phyloP scores from a whole-genome alignment of 2,888 invertebrate species.

The Trimorus sp. region DNA sequence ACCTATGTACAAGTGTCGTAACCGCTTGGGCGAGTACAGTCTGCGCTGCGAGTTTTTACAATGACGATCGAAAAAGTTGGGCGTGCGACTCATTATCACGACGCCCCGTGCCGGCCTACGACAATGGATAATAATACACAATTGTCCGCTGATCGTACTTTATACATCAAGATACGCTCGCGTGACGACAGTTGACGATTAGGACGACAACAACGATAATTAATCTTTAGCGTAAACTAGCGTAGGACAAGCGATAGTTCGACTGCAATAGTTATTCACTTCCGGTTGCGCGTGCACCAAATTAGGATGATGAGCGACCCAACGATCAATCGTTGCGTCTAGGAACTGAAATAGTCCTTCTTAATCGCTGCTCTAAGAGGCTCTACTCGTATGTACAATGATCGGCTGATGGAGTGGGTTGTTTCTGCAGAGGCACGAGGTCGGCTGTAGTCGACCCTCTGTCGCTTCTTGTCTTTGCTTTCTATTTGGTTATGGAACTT shows the following conservation, averaged over 20 bases:
- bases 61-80: constrained; percentile 65
- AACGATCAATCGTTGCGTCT: too few relatives aligned
- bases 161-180: constrained; percentile 65
- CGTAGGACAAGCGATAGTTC: constrained; percentile 4
- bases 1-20: constrained; percentile 69
- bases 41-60: constrained; percentile 3
- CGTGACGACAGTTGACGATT: constrained; percentile 66
- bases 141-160: constrained; percentile 23
- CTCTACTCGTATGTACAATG: constrained; percentile 71
- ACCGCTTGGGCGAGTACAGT: constrained; percentile 72
- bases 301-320: not conserved
- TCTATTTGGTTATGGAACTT: constrained; percentile 31
- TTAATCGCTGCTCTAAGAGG: constrained; percentile 55
- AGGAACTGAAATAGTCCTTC: constrained; percentile 16
- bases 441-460: constrained; percentile 68
- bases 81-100: constrained; percentile 22
- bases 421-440: constrained; percentile 73
- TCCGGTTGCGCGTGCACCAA: constrained; percentile 27
- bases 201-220: constrained; percentile 73
- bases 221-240: constrained; percentile 24
- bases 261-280: constrained; percentile 3
- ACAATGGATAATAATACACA: constrained; percentile 20
- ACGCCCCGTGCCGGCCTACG: not conserved
- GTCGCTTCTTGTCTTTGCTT: constrained; percentile 60
- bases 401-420: constrained; percentile 70